Evolutionary conservation across 2,797 vertebrate genomes (phyloP).

Genomic region (Cyprinella venusta): DNA sequence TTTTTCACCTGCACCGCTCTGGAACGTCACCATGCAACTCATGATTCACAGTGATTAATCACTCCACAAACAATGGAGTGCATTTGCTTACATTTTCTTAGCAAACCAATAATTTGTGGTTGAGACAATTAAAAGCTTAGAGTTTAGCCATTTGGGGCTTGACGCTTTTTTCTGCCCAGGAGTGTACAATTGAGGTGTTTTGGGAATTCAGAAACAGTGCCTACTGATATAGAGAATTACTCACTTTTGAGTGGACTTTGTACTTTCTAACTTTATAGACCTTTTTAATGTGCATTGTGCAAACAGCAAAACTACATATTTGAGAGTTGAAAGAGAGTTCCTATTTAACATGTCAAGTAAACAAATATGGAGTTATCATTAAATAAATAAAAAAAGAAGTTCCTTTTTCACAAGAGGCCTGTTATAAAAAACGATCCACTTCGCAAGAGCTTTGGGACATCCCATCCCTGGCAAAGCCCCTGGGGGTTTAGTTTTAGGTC

Average conservation of each 20-base stretch:
- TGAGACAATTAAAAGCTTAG: background rate
- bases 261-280: background rate
- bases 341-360: background rate
- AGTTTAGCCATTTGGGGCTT: background rate
- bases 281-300: background rate
- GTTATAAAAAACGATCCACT: background rate
- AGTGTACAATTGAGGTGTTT: background rate
- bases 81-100: background rate
- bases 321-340: background rate
- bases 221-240: background rate
- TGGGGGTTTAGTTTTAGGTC: slow-evolving; percentile 9
- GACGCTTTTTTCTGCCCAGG: background rate
- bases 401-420: background rate
- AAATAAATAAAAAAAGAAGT: background rate
- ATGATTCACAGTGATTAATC: background rate
- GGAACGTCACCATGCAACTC: background rate
- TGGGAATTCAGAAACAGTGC: background rate
- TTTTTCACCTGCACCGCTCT: background rate
- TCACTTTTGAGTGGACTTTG: background rate
- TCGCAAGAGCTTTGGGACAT: slow-evolving; percentile 24
- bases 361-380: background rate
- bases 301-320: background rate
- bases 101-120: no score
- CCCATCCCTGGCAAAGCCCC: slow-evolving; percentile 35
- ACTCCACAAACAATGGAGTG: background rate